Evolutionary conservation across 2,113 vertebrate genomes (phyloP).

Genomic region (Gila orcuttii): DNA sequence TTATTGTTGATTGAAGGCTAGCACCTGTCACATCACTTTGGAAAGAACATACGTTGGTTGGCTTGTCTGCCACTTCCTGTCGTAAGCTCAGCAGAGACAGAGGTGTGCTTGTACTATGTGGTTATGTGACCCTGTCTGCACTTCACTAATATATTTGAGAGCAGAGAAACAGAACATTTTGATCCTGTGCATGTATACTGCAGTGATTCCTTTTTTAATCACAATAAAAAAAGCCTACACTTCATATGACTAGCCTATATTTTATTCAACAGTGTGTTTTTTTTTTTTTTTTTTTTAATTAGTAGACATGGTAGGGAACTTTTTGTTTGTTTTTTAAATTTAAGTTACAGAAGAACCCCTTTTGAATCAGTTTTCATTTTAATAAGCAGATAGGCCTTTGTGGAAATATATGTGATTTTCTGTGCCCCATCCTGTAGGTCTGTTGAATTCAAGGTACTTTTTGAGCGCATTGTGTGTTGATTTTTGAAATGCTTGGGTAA

Average conservation of each 20-base stretch:
- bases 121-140: slow-evolving; percentile 6
- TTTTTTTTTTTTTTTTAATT: neutral
- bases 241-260: neutral
- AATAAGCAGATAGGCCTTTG: neutral
- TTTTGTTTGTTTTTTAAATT: neutral
- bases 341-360: neutral
- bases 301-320: neutral
- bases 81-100: neutral
- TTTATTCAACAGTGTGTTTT: neutral
- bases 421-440: neutral
- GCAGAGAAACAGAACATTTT: neutral
- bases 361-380: neutral
- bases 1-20: neutral
- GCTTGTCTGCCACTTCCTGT: slow-evolving; percentile 42
- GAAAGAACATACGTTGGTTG: neutral
- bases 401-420: neutral
- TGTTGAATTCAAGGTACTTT: slow-evolving; percentile 8
- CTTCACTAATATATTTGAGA: neutral
- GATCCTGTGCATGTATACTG: neutral
- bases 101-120: slow-evolving; percentile 21
- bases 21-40: neutral
- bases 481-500: neutral
- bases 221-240: neutral
- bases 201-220: neutral
- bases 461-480: neutral